These are phyloP conservation scores for Tetragonisca angustula DNA, from an alignment of 2,888 invertebrate species.

Conservation along the genomic window DNA sequence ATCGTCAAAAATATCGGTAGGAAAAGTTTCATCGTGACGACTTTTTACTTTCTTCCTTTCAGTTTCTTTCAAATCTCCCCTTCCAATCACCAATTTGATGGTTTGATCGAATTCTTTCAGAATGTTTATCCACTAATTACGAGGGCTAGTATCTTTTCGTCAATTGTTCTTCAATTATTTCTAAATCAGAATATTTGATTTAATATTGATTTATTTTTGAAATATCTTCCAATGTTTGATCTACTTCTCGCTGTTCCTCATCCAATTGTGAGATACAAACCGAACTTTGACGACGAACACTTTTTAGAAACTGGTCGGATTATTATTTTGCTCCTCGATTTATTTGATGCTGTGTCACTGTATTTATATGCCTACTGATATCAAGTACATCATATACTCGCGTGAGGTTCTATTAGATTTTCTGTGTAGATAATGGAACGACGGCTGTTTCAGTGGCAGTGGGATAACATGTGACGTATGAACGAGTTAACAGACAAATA, in stretches of 20 bases:
- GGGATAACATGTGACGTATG: background rate
- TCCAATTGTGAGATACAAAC: too few species aligned
- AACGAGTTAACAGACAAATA: background rate
- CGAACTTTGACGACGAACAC: background rate
- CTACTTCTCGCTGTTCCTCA: background rate
- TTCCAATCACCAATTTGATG: background rate
- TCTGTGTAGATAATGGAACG: background rate
- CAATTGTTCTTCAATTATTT: background rate
- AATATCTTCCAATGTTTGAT: background rate
- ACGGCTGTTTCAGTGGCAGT: background rate
- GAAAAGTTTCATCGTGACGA: slow-evolving; percentile 37
- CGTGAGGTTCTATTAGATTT: background rate
- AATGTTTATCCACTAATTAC: background rate
- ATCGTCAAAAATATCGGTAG: slow-evolving; percentile 4
- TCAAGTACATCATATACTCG: too few species aligned
- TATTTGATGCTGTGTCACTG: background rate
- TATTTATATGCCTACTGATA: background rate
- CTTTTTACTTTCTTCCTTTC: too few species aligned
- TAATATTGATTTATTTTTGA: background rate
- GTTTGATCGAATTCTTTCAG: background rate
- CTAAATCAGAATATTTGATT: background rate
- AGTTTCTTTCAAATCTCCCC: background rate
- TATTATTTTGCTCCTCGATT: background rate
- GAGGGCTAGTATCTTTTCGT: background rate
- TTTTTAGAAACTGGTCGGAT: background rate